Evolutionary conservation across 35 echinoderm and acorn worm genomes (phyloP).

Genomic region (Heliocidaris erythrogramma): DNA sequence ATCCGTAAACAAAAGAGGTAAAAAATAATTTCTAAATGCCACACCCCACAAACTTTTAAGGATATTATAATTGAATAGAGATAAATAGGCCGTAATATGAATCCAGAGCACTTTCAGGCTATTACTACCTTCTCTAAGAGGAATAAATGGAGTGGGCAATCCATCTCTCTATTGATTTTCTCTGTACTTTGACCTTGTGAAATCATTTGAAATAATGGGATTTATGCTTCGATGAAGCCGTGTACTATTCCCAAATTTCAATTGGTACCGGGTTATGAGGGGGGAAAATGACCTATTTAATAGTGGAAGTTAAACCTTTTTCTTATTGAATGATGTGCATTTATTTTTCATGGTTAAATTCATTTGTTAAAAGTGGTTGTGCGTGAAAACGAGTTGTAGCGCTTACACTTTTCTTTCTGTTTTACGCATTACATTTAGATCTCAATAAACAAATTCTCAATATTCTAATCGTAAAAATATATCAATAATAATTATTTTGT

Average conservation of each 20-base stretch:
- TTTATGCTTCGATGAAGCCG: neutral
- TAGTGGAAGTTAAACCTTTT: neutral
- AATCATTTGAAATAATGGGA: constrained; percentile 4
- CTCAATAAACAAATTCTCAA: neutral
- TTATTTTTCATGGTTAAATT: neutral
- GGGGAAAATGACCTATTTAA: neutral
- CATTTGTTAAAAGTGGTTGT: neutral
- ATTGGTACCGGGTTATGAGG: neutral
- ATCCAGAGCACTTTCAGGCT: neutral
- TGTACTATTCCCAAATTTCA: neutral
- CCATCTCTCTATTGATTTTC: neutral
- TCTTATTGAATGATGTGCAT: neutral
- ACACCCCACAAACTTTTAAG: neutral
- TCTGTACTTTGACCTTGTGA: neutral
- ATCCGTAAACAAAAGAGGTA: neutral
- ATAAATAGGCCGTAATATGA: neutral
- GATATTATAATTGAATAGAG: neutral
- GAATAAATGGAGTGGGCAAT: neutral
- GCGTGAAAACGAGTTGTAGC: neutral
- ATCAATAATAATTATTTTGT: no score
- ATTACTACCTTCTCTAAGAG: neutral
- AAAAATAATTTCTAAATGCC: neutral
- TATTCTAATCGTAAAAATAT: no score
- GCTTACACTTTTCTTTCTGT: neutral
- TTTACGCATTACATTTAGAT: neutral